Evolutionary conservation across 1,140 invertebrate genomes (phyloP).

Genomic region (Drosophila ambigua): DNA sequence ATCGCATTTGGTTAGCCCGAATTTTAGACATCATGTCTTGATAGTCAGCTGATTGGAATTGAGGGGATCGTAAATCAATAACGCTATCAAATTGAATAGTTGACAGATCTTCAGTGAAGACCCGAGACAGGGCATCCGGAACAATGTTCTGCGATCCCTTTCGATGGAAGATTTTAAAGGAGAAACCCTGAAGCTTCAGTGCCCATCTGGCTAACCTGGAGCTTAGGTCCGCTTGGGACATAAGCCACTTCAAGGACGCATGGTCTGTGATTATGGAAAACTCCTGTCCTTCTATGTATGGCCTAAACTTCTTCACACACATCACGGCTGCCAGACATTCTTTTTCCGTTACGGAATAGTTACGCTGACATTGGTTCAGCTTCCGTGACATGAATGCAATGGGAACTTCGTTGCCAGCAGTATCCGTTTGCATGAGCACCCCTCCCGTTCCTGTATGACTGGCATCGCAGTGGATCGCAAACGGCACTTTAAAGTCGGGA

Average conservation of each 20-base stretch:
- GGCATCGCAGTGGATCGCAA: conserved; percentile 14
- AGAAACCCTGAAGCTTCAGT: conserved; percentile 1
- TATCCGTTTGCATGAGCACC: conserved; percentile 10
- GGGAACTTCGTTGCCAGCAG: background rate
- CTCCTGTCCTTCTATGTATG: conserved; percentile 7
- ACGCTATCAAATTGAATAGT: background rate
- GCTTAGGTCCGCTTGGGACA: conserved; percentile 1
- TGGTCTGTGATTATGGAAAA: conserved; percentile 2
- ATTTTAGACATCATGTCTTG: background rate
- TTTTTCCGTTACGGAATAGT: conserved; percentile 1
- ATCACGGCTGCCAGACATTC: conserved; percentile 5
- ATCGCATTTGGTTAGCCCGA: background rate
- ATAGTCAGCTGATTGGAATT: background rate
- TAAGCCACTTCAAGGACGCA: background rate
- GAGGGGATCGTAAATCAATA: too few species aligned
- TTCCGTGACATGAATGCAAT: conserved; percentile 5
- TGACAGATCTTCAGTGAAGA: conserved; percentile 8
- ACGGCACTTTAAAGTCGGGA: conserved; percentile 1
- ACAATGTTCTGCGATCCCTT: conserved; percentile 6
- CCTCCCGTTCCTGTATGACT: conserved; percentile 8
- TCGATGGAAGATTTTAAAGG: background rate
- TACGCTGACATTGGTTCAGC: conserved; percentile 7
- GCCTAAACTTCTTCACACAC: conserved; percentile 12
- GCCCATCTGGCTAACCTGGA: conserved; percentile 7
- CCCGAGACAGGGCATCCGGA: background rate